phyloP scores from a whole-genome alignment of 1,140 invertebrate species.

The Drosophila biarmipes region DNA sequence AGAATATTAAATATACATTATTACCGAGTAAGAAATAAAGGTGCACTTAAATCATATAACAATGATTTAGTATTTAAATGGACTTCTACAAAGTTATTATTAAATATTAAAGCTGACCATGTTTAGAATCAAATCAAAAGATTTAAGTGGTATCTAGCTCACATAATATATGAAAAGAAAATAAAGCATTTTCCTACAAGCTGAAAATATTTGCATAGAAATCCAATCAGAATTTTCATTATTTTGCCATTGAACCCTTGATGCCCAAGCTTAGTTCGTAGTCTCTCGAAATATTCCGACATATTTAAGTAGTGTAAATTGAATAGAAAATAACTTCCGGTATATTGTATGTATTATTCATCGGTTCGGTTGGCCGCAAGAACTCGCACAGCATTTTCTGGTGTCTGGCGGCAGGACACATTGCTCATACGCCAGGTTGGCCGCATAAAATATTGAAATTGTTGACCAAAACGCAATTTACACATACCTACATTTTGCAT shows the following conservation, averaged over 20 bases:
- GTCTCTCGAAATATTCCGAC: conserved; percentile 5
- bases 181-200: background rate
- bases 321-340: conserved; percentile 49
- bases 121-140: background rate
- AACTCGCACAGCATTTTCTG: conserved; percentile 22
- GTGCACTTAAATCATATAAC: too few species aligned
- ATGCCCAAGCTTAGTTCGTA: conserved; percentile 5
- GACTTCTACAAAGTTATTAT: background rate
- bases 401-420: background rate
- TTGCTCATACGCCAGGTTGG: conserved; percentile 48
- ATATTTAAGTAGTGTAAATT: conserved; percentile 49
- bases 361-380: conserved; percentile 19
- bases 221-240: conserved; percentile 18
- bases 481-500: conserved; percentile 40
- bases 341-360: conserved; percentile 40
- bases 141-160: background rate
- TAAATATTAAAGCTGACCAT: background rate
- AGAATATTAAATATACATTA: background rate
- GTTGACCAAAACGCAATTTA: conserved; percentile 53
- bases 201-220: conserved; percentile 17
- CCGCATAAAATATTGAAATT: conserved; percentile 57
- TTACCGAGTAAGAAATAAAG: too few species aligned
- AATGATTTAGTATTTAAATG: too few species aligned
- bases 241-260: conserved; percentile 4
- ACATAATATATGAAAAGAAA: background rate